phyloP scores from a whole-genome alignment of 1,140 invertebrate species.

The Leptopilina clavipes region DNA sequence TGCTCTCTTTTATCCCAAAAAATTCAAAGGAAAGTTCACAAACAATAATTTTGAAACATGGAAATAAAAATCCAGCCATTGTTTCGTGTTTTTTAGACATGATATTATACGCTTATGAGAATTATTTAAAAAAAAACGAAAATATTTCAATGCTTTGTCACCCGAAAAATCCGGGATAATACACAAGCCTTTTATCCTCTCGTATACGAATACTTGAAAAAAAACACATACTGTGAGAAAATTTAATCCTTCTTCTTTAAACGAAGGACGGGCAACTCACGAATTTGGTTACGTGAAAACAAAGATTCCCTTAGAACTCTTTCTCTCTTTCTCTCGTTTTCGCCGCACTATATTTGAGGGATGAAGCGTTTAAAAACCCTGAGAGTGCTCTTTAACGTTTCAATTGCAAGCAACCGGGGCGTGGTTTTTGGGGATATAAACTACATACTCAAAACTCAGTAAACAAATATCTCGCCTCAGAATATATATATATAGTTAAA shows the following conservation, averaged over 20 bases:
- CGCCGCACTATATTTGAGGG: neutral
- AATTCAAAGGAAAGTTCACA: neutral
- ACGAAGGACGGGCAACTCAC: neutral
- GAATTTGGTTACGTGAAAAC: slow-evolving; percentile 10
- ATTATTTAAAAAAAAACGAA: neutral
- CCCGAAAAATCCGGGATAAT: neutral
- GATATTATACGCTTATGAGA: neutral
- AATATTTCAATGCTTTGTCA: neutral
- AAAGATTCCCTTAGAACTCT: neutral
- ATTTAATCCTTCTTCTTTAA: slow-evolving; percentile 20
- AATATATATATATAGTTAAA: neutral
- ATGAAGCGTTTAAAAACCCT: neutral
- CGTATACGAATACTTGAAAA: neutral
- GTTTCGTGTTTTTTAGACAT: neutral
- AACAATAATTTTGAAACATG: neutral
- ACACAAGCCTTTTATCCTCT: neutral
- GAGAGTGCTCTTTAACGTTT: slow-evolving; percentile 29
- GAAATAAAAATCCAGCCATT: neutral
- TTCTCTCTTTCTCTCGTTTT: neutral
- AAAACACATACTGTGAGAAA: neutral
- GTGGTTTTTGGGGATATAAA: neutral
- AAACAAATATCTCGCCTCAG: slow-evolving; percentile 1
- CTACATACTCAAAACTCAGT: neutral
- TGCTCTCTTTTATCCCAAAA: neutral
- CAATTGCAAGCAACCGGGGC: slow-evolving; percentile 6